Evolutionary conservation across 1,140 invertebrate genomes (phyloP).

Genomic region (Wiebesia pumilae): DNA sequence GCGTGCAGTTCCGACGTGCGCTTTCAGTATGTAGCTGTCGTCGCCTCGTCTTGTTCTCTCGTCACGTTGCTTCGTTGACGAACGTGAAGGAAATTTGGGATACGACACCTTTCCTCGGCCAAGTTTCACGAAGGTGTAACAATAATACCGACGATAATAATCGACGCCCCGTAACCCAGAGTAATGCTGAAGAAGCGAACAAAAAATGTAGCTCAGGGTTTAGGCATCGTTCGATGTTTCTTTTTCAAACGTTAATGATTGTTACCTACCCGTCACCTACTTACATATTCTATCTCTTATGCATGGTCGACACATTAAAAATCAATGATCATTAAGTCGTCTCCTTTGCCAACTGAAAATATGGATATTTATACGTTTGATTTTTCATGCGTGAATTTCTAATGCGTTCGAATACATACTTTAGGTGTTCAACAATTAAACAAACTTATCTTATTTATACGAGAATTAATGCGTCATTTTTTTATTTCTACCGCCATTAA

Average conservation of each 20-base stretch:
- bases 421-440: not conserved
- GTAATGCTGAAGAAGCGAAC: not conserved
- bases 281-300: not conserved
- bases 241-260: not conserved
- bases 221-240: not conserved
- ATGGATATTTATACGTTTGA: too few relatives aligned
- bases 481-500: not conserved
- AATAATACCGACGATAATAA: not conserved
- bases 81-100: not conserved
- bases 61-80: too few relatives aligned
- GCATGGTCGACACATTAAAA: not conserved
- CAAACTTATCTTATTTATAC: too few relatives aligned
- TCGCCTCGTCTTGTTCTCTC: not conserved
- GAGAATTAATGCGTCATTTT: not conserved
- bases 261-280: not conserved
- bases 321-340: not conserved
- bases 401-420: not conserved
- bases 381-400: not conserved
- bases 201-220: not conserved
- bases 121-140: not conserved
- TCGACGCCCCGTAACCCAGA: not conserved
- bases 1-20: not conserved
- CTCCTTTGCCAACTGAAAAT: not conserved
- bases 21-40: not conserved
- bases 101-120: not conserved